Evolutionary conservation across 2,113 vertebrate genomes (phyloP).

Genomic region (Ceyx cyanopectus): DNA sequence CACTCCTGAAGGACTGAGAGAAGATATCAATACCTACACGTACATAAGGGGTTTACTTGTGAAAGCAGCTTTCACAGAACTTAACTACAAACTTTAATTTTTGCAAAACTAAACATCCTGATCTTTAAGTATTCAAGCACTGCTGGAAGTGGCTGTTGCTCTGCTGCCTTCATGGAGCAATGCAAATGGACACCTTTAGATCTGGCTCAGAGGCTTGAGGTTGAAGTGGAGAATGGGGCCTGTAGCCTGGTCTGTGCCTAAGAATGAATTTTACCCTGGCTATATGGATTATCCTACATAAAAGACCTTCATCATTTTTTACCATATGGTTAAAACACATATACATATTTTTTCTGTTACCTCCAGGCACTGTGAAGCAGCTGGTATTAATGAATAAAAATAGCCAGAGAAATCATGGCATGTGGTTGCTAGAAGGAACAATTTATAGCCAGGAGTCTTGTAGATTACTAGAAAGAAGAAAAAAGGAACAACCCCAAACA

Average conservation of each 20-base stretch:
- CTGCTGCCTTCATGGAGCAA: not conserved
- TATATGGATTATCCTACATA: too few relatives aligned
- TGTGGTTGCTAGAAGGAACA: constrained; percentile 65
- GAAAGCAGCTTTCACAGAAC: not conserved
- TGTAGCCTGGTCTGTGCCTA: not conserved
- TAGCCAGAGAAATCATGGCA: constrained; percentile 69
- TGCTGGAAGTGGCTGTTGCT: rapidly evolving
- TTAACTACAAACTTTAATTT: not conserved
- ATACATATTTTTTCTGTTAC: too few relatives aligned
- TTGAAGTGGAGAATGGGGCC: constrained; percentile 9
- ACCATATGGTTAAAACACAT: too few relatives aligned
- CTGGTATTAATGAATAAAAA: constrained; percentile 78
- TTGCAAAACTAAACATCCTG: not conserved
- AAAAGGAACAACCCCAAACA: constrained; percentile 7
- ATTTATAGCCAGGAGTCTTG: constrained; percentile 72
- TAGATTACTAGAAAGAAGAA: constrained; percentile 42
- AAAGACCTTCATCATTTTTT: too few relatives aligned
- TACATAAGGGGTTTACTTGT: not conserved
- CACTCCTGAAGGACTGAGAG: not conserved
- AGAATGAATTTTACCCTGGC: constrained; percentile 22
- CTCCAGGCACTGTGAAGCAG: too few relatives aligned
- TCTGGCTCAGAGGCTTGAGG: not conserved
- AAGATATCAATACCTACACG: not conserved
- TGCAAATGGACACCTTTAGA: not conserved
- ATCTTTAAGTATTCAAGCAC: not conserved